phyloP scores from a whole-genome alignment of 2,113 vertebrate genomes.

The Ammodytes marinus region DNA sequence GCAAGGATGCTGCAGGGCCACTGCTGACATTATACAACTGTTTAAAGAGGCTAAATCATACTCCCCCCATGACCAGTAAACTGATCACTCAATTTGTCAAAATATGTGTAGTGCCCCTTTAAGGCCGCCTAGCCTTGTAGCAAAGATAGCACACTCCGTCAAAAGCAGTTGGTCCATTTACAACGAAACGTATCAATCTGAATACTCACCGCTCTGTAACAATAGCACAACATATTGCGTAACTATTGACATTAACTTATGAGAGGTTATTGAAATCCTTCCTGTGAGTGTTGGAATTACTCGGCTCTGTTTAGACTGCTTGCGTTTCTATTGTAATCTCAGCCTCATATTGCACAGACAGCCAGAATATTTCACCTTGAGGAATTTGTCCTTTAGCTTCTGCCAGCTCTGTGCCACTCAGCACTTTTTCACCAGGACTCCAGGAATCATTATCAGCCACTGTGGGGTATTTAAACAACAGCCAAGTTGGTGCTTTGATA shows the following conservation, averaged over 20 bases:
- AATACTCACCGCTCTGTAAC: neutral
- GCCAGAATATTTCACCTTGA: slow-evolving; percentile 82
- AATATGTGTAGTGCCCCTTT: neutral
- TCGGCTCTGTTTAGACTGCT: slow-evolving; percentile 2
- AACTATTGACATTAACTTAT: neutral
- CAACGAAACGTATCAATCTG: neutral
- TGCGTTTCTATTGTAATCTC: slow-evolving; percentile 58
- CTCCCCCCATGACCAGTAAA: neutral
- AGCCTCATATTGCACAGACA: slow-evolving; percentile 68
- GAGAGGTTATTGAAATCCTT: slow-evolving; percentile 9
- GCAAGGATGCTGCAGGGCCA: slow-evolving; percentile 2
- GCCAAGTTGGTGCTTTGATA: slow-evolving; percentile 77
- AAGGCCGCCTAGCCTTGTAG: neutral
- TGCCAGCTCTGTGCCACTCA: slow-evolving; percentile 79
- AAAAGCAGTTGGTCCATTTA: neutral
- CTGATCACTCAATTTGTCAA: neutral
- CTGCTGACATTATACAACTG: slow-evolving; percentile 1
- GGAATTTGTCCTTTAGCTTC: slow-evolving; percentile 78
- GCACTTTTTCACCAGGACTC: slow-evolving; percentile 72
- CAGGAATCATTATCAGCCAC: slow-evolving; percentile 82
- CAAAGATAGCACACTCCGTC: neutral
- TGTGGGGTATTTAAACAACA: slow-evolving; percentile 77
- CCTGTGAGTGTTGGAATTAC: neutral
- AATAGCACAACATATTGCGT: neutral
- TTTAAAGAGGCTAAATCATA: neutral